Evolutionary conservation across 1,140 invertebrate species (phyloP).

Genomic region (Mylabris phalerata): DNA sequence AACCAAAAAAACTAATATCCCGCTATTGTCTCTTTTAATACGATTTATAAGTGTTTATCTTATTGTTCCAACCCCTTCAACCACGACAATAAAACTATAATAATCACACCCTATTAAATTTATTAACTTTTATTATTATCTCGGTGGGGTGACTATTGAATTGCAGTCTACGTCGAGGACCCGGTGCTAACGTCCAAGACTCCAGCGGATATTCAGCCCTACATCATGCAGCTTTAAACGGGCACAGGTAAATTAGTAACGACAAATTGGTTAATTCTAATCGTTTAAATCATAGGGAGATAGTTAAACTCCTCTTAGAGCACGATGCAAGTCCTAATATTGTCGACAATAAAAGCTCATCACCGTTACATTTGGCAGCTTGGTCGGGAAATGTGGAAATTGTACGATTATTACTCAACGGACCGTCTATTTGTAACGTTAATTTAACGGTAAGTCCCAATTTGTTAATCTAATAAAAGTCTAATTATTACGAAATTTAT

Average conservation of each 20-base stretch:
- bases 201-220: constrained; percentile 90
- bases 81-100: no score
- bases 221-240: constrained; percentile 90
- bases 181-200: constrained; percentile 89
- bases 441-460: constrained; percentile 64
- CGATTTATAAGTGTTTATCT: no score
- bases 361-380: constrained; percentile 80
- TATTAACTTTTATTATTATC: no score
- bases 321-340: constrained; percentile 87
- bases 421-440: constrained; percentile 69
- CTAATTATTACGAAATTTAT: not conserved
- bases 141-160: no score
- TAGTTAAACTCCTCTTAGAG: constrained; percentile 76
- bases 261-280: constrained; percentile 46
- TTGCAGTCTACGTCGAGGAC: constrained; percentile 72
- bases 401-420: constrained; percentile 67
- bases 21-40: no score
- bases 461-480: not conserved
- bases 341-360: constrained; percentile 76
- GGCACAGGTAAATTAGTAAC: constrained; percentile 66
- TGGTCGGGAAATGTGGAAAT: constrained; percentile 85
- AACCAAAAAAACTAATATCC: no score
- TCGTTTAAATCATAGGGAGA: constrained; percentile 56
- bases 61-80: no score
- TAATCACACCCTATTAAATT: no score